Evolutionary conservation across 53 echinoderm and acorn worm species (phyloP).

Genomic region (Luidia sarsii): DNA sequence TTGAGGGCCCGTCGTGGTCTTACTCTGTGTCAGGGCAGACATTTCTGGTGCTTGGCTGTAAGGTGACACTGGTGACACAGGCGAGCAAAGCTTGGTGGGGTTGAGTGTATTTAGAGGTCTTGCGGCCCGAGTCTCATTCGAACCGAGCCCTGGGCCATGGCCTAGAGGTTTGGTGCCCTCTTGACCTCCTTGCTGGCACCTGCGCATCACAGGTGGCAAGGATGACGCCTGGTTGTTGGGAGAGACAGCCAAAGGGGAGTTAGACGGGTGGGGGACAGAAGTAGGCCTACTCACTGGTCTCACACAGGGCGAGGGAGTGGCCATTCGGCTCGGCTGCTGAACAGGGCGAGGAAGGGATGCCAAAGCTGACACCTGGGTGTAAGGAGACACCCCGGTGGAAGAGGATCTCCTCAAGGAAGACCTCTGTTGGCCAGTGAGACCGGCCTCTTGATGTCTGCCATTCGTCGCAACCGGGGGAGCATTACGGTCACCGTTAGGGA

Average conservation of each 20-base stretch:
- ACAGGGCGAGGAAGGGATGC: background rate
- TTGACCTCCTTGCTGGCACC: background rate
- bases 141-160: too few relatives aligned
- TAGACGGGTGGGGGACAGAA: background rate
- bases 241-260: background rate
- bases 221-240: slow-evolving; percentile 38
- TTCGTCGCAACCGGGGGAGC: background rate
- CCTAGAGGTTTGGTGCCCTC: background rate
- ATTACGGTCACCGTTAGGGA: background rate
- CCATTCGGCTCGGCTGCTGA: background rate
- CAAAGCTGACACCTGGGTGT: slow-evolving; percentile 34
- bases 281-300: too few relatives aligned
- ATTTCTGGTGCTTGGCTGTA: background rate
- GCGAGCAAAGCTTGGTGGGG: too few relatives aligned
- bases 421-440: background rate
- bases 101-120: too few relatives aligned
- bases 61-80: slow-evolving; percentile 3
- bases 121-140: too few relatives aligned
- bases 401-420: background rate
- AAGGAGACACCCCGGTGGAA: slow-evolving; percentile 24
- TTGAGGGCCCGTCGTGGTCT: too few relatives aligned
- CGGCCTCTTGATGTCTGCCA: background rate
- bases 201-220: background rate
- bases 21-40: background rate
- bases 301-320: too few relatives aligned